Evolutionary conservation across 2,888 invertebrate species (phyloP).

Genomic region (Apoda limacodes): DNA sequence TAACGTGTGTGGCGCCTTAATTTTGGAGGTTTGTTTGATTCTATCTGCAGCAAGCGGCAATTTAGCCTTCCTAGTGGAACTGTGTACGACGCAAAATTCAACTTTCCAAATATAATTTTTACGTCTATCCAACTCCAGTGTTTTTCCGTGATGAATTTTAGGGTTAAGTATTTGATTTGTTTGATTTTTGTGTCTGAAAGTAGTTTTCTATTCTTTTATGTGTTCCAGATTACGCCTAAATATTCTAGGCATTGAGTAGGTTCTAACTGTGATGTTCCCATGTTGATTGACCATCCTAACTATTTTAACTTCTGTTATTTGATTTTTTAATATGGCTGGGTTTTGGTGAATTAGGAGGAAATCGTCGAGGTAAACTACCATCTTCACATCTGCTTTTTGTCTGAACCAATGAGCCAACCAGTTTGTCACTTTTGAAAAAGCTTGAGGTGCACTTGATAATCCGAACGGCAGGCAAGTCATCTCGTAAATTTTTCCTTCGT

Average conservation of each 20-base stretch:
- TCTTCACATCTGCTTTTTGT: conserved; percentile 14
- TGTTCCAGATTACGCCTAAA: conserved; percentile 12
- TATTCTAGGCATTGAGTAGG: conserved; percentile 6
- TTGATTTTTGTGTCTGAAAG: conserved; percentile 8
- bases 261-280: conserved; percentile 1
- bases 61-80: conserved; percentile 13
- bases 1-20: neutral
- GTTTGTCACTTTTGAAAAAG: no score
- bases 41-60: conserved; percentile 10
- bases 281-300: conserved; percentile 7
- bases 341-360: conserved; percentile 16
- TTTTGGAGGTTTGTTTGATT: conserved; percentile 7
- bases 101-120: conserved; percentile 7
- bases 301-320: neutral
- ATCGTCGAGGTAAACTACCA: conserved; percentile 24
- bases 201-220: conserved; percentile 6
- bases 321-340: neutral
- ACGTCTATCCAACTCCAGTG: conserved; percentile 3
- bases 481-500: conserved; percentile 6
- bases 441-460: conserved; percentile 20
- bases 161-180: neutral
- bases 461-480: conserved; percentile 22
- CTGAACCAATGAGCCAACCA: conserved; percentile 20
- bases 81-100: conserved; percentile 12
- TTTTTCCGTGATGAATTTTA: neutral